These are phyloP conservation scores for Stylophora pistillata DNA, from an alignment of 64 coral and sea anemone species.

Conservation along the genomic window DNA sequence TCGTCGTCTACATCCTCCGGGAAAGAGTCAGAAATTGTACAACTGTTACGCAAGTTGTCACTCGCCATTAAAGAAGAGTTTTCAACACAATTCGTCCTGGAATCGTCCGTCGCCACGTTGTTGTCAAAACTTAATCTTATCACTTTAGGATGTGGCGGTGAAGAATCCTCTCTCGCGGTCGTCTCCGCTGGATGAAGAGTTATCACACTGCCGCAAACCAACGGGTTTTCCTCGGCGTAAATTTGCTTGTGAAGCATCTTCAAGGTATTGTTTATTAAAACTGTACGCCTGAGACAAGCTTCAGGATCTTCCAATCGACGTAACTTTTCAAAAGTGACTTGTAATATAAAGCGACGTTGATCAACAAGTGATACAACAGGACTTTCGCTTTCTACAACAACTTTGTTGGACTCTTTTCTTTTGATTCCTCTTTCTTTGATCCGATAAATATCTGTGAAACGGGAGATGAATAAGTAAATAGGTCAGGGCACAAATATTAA, in stretches of 20 bases:
- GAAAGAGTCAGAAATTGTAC: constrained; percentile 55
- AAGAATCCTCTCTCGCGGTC: constrained; percentile 21
- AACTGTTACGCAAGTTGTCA: constrained; percentile 37
- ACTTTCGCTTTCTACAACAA: constrained; percentile 10
- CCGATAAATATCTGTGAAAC: constrained; percentile 54
- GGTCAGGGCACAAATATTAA: constrained; percentile 53
- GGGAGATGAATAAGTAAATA: constrained; percentile 57
- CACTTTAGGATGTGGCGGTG: constrained; percentile 44
- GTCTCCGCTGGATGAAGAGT: constrained; percentile 32
- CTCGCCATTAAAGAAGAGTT: background rate
- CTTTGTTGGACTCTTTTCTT: constrained; percentile 32
- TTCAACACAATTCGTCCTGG: constrained; percentile 24
- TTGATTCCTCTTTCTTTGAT: constrained; percentile 55
- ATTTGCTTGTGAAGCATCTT: constrained; percentile 90
- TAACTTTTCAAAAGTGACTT: constrained; percentile 96
- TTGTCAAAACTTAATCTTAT: constrained; percentile 31
- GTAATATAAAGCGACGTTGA: constrained; percentile 74
- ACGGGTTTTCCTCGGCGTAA: constrained; percentile 82
- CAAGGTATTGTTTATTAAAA: constrained; percentile 97
- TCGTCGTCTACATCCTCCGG: constrained; percentile 59
- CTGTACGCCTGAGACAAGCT: constrained; percentile 85
- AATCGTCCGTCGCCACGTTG: constrained; percentile 16
- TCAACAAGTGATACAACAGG: constrained; percentile 23
- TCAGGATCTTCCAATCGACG: constrained; percentile 90
- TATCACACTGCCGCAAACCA: constrained; percentile 54